Evolutionary conservation across 2,888 invertebrate species (phyloP).

Genomic region (Zeuzera pyrina): DNA sequence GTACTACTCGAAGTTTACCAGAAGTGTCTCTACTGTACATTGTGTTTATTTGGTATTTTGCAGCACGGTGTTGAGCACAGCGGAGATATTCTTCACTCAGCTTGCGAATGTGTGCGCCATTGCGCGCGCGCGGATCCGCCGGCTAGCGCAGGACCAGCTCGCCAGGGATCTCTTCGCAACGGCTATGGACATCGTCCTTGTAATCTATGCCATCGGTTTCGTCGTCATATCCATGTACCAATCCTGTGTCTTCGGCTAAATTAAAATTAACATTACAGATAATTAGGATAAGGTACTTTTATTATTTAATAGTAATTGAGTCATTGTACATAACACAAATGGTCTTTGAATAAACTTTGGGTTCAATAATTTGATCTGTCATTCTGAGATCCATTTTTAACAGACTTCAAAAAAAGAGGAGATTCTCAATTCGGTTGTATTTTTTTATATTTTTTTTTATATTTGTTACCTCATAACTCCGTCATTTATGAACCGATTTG

Average conservation of each 20-base stretch:
- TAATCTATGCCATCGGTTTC: conserved; percentile 50
- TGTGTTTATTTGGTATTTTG: no score
- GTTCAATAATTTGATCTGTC: no score
- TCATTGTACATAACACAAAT: no score
- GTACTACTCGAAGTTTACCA: no score
- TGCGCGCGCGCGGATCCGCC: conserved; percentile 21
- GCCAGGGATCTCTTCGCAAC: conserved; percentile 40
- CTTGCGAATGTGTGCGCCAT: conserved; percentile 20
- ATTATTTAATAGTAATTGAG: no score
- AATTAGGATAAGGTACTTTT: no score
- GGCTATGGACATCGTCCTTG: conserved; percentile 41
- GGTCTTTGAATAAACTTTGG: no score
- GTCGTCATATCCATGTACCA: conserved; percentile 48
- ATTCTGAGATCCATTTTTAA: background rate
- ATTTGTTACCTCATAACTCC: no score
- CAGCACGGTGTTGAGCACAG: conserved; percentile 30
- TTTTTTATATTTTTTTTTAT: no score
- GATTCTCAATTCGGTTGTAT: no score
- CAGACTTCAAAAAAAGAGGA: background rate
- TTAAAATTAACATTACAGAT: background rate
- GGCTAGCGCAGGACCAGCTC: conserved; percentile 27
- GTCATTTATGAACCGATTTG: no score
- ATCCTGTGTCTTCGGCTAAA: conserved; percentile 13
- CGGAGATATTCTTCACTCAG: conserved; percentile 25
- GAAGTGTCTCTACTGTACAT: no score